Evolutionary conservation across 2,888 invertebrate species (phyloP), one percentile per base, ranked within the genome.

Genomic region (Palloptera scutellata): DNA sequence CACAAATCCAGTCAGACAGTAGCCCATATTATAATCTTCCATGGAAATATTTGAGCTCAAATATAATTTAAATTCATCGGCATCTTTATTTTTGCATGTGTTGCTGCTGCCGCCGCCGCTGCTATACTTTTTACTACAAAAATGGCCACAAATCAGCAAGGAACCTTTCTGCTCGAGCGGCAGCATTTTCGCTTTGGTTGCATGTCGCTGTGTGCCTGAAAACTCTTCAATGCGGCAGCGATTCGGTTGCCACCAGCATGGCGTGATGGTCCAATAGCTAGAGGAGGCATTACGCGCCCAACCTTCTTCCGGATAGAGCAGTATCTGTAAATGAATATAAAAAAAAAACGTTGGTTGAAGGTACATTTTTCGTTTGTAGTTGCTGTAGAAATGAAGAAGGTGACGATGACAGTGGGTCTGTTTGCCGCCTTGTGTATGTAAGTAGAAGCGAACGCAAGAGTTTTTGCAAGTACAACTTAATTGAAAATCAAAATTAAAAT

Each of bases 21-120:
- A 95, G 61, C 94, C 94, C 91, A 93, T 92, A 86, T 94, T 93
- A 87, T 93, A 94, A 86, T 95, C 94, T 61, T 93, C 91, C 79
- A 91, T 90, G 58, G 92, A 91, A 78, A 95, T 93, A 85, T 93
- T 92, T 70, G 93, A 93, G 70, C 93, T 94, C 81, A 95, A 88
- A 85, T 91, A 91, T 82, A 94, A 86, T 89, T 92, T 92, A 83
- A 93, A 93, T 85, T 93, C 92, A 71, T 81, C 81, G 73, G 66
- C 72, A 66, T 74, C 73, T 71, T 71, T 71, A 20, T 74, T 73
- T 13, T 45, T 61, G 51, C 15, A 4, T 4, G 61, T 68, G n/a
- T 13, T 61, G 12, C 57, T n/a, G 61, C 61, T 52, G 66, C 51
- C 42, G 53, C 40, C 30, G 71, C 52, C 66, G 63, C 17, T 52